Conservation (phyloP, 1,140 invertebrate species). For the Pseudomyrmex sp. region DNA sequence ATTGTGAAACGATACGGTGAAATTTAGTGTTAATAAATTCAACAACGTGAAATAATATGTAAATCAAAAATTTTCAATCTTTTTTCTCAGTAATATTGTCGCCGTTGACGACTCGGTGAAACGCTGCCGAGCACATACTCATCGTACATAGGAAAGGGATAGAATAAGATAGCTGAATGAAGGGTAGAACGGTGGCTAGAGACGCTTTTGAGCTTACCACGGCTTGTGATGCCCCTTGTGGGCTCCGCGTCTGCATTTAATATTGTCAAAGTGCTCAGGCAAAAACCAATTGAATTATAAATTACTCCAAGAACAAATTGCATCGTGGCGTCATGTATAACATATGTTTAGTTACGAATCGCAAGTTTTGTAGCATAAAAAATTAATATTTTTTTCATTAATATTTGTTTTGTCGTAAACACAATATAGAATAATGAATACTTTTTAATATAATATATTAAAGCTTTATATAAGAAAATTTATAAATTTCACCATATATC, state of each 20-base stretch:
- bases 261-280: conserved; percentile 81
- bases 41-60: not conserved
- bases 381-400: not conserved
- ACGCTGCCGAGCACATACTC: conserved; percentile 29
- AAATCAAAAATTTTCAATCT: conserved; percentile 28
- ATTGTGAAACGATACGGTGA: not conserved
- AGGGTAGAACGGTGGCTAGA: conserved; percentile 56
- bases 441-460: not conserved
- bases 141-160: conserved; percentile 49
- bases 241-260: conserved; percentile 77
- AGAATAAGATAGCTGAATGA: conserved; percentile 53
- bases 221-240: conserved; percentile 78
- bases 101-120: conserved; percentile 21
- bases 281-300: conserved; percentile 81
- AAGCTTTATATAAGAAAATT: no score
- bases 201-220: conserved; percentile 78
- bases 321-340: not conserved
- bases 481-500: no score
- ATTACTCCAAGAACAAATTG: conserved; percentile 66
- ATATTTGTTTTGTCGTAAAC: not conserved
- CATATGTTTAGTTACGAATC: conserved; percentile 32
- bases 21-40: not conserved
- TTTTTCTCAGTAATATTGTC: conserved; percentile 10
- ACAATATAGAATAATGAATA: not conserved
- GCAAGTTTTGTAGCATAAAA: not conserved